These are phyloP conservation scores for Ormia ochracea DNA, from an alignment of 2,888 invertebrate species.

Conservation along the genomic window DNA sequence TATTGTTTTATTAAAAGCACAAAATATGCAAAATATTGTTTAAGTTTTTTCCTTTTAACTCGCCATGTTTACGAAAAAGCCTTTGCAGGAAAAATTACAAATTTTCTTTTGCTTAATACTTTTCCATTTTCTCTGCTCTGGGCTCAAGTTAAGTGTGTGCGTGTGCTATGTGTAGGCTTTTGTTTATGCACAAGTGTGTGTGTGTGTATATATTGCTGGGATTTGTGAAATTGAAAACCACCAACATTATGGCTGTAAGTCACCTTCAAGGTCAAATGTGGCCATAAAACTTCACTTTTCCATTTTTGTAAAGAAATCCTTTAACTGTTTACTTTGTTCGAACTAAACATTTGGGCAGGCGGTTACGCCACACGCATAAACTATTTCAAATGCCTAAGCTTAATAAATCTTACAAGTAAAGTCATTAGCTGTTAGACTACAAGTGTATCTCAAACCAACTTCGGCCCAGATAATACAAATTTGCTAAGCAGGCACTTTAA, in stretches of 20 bases:
- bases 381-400: no score
- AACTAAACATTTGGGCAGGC: no score
- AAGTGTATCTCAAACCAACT: no score
- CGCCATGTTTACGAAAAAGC: neutral
- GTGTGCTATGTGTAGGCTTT: neutral
- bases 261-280: conserved; percentile 65
- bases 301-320: neutral
- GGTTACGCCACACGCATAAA: no score
- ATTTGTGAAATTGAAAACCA: conserved; percentile 70
- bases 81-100: neutral
- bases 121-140: neutral
- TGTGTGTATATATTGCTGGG: conserved; percentile 67
- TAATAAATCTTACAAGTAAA: no score
- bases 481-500: no score
- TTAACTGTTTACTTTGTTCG: no score
- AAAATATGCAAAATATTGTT: neutral
- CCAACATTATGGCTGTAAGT: conserved; percentile 70
- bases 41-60: neutral
- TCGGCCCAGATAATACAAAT: no score
- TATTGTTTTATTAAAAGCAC: neutral
- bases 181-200: no score
- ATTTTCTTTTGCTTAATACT: neutral
- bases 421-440: no score
- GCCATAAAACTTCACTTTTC: neutral
- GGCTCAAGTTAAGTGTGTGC: neutral